Evolutionary conservation across 1,140 invertebrate species (phyloP).

Genomic region (Temnothorax longispinosus): DNA sequence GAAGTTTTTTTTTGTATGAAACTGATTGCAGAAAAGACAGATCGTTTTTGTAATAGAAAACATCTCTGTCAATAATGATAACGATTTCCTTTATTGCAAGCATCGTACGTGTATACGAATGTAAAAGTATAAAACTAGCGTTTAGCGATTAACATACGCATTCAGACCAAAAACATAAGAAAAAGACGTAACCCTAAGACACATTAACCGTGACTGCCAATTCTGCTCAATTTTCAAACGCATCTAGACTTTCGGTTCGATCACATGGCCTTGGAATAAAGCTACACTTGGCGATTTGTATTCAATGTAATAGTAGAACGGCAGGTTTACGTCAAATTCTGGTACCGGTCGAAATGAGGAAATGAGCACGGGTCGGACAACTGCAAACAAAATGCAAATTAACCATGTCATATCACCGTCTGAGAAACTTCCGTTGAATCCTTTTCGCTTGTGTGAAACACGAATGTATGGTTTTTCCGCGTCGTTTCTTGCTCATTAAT

Average conservation of each 20-base stretch:
- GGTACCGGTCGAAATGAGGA: too few species aligned
- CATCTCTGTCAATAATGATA: not conserved
- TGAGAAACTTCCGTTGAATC: not conserved
- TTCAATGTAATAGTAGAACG: slow-evolving; percentile 37
- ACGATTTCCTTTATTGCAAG: not conserved
- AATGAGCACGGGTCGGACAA: not conserved
- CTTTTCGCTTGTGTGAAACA: not conserved
- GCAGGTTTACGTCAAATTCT: slow-evolving; percentile 5
- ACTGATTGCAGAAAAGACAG: not conserved
- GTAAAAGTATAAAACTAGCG: not conserved
- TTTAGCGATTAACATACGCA: not conserved
- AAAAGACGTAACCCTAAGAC: not conserved
- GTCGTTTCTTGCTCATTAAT: not conserved
- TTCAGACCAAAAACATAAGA: not conserved
- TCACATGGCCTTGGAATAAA: slow-evolving; percentile 21
- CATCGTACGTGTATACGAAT: not conserved
- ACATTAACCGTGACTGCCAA: not conserved
- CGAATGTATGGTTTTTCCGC: not conserved
- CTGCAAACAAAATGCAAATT: slow-evolving; percentile 36
- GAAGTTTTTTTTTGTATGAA: not conserved
- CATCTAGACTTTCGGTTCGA: not conserved
- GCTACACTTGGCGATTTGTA: not conserved
- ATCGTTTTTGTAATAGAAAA: not conserved
- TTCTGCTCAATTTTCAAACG: not conserved
- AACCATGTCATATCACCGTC: not conserved